Conservation (phyloP, 2,888 invertebrate species). For the Acronicta aceris region DNA sequence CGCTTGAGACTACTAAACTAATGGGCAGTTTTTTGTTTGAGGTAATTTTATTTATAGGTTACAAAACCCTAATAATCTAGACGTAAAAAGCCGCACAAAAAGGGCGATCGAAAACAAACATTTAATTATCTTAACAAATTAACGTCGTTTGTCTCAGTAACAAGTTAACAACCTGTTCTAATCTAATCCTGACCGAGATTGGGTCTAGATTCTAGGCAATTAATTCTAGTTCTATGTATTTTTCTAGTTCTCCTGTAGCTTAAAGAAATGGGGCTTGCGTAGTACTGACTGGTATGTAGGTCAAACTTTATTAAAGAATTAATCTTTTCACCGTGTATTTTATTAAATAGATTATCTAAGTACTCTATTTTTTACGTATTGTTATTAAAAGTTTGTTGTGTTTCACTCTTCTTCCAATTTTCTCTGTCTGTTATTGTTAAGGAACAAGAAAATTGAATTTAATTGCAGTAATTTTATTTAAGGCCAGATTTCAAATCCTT, state of each 20-base stretch:
- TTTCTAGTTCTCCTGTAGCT: slow-evolving; percentile 40
- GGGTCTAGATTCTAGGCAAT: slow-evolving; percentile 45
- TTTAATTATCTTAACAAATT: slow-evolving; percentile 52
- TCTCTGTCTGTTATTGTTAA: too few relatives aligned
- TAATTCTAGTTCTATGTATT: slow-evolving; percentile 51
- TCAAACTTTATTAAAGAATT: slow-evolving; percentile 21
- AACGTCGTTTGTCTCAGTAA: slow-evolving; percentile 48
- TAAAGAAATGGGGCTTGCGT: slow-evolving; percentile 35
- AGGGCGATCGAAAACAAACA: slow-evolving; percentile 44
- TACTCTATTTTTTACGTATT: too few relatives aligned
- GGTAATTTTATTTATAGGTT: too few relatives aligned
- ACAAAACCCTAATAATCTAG: slow-evolving; percentile 15
- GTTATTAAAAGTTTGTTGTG: too few relatives aligned
- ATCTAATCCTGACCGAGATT: slow-evolving; percentile 53
- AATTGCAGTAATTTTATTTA: too few relatives aligned
- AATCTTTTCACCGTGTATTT: too few relatives aligned
- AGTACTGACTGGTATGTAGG: slow-evolving; percentile 12
- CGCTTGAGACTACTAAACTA: too few relatives aligned
- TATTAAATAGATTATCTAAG: too few relatives aligned
- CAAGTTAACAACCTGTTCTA: slow-evolving; percentile 50
- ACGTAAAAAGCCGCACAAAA: slow-evolving; percentile 17
- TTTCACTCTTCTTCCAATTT: too few relatives aligned
- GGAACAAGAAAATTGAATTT: too few relatives aligned
- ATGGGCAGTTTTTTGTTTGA: too few relatives aligned
- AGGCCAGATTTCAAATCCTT: too few relatives aligned